Percentiles rank a stretch among this genome's conserved stretches.
phyloP scores from a whole-genome alignment of 2,797 vertebrate species.

The Hafferia zeledoni region DNA sequence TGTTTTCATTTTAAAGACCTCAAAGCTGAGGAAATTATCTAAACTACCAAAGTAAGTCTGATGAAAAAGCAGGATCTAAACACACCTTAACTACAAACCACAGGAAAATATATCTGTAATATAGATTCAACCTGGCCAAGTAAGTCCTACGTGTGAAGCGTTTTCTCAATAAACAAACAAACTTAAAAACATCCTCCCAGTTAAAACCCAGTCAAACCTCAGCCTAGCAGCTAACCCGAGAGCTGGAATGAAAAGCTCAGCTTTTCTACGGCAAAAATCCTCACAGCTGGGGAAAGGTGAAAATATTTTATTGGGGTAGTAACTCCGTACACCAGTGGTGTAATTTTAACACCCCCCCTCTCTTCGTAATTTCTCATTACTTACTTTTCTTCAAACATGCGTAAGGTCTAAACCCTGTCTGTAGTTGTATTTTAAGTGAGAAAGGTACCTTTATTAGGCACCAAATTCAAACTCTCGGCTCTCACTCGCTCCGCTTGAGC shows the following conservation, averaged over 20 bases:
- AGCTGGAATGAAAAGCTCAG: background rate
- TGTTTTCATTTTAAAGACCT: background rate
- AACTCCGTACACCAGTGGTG: background rate
- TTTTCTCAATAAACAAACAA: background rate
- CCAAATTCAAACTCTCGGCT: background rate
- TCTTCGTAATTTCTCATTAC: background rate
- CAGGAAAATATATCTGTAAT: background rate
- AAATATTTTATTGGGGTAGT: background rate
- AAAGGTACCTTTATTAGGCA: background rate
- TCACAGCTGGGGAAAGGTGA: accelerated
- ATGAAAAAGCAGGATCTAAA: background rate
- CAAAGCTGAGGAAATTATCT: background rate
- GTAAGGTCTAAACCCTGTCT: background rate
- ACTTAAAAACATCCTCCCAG: background rate
- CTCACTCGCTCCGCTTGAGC: background rate
- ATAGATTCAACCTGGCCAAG: background rate
- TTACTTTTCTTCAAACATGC: background rate
- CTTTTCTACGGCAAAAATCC: background rate
- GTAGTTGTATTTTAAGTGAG: background rate
- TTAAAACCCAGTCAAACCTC: background rate
- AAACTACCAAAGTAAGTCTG: background rate
- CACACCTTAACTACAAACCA: background rate
- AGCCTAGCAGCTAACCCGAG: background rate
- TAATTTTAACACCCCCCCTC: background rate
- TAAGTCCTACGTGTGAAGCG: accelerated